Conservation (phyloP, 2,797 vertebrate genomes). For the Delichon dasypus region DNA sequence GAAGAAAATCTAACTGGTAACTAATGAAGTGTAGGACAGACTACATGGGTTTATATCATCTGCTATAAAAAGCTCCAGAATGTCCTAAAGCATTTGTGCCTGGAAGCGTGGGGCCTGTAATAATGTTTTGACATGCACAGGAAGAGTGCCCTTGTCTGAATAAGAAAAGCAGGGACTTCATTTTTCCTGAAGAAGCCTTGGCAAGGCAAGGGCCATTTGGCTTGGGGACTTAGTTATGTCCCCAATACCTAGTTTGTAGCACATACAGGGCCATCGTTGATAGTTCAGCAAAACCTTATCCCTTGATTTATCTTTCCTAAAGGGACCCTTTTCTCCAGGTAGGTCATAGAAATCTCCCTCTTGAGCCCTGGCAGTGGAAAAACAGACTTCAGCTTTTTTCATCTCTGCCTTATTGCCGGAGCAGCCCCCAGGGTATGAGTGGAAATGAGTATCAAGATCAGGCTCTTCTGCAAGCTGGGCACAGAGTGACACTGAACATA, state of each 20-base stretch:
- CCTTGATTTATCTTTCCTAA: neutral
- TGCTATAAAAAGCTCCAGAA: constrained; percentile 8
- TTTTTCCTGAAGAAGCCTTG: neutral
- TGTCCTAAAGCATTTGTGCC: neutral
- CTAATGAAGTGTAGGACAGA: constrained; percentile 6
- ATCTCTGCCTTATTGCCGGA: neutral
- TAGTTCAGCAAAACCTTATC: neutral
- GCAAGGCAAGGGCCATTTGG: neutral
- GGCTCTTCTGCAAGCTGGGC: neutral
- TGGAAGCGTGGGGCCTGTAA: neutral
- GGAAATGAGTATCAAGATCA: neutral
- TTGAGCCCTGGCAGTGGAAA: neutral
- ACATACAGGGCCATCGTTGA: neutral
- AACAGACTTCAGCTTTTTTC: neutral
- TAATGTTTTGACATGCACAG: neutral
- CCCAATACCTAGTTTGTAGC: neutral
- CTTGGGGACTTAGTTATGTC: neutral
- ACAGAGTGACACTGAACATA: fast-evolving
- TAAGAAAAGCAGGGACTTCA: neutral
- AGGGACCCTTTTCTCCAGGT: neutral
- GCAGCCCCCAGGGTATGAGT: neutral
- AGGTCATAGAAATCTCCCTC: neutral
- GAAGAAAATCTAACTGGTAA: neutral
- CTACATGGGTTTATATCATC: neutral
- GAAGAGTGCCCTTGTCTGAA: neutral